Evolutionary conservation across 2,797 vertebrate species (phyloP), one percentile per base, ranked within the genome.

Genomic region (Scomberomorus guttatus): DNA sequence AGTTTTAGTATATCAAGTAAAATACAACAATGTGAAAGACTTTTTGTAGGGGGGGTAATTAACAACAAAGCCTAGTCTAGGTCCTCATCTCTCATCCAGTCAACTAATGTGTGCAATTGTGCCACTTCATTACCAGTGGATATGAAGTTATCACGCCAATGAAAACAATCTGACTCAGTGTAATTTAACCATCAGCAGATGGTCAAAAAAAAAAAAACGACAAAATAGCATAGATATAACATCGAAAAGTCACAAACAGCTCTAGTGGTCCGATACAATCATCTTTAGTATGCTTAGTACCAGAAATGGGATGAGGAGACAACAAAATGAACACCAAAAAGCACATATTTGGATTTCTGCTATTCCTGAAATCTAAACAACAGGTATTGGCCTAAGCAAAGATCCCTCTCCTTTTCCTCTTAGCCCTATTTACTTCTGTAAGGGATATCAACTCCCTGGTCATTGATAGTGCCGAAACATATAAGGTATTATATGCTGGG

Each of bases 201-300:
- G 92, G 87, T 77, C 60, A 17, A 25, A 55, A 61, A 76, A 59
- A 64, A 63, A 10, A 55, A 25, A 60, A 82, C 32, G 42, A 87
- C 74, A 90, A 81, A 91, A 89, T 86, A 91, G 87, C 89, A 90
- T 88, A 91, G 91, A 90, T 89, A 91, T 79, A 89, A 94, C 83
- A 89, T 91, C 89, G 89, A 89, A 89, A 92, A 90, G 90, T 92
- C 89, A 92, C 91, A 83, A 93, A 95, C 92, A 94, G 93, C 91
- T 94, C 90, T 91, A 94, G 93, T 93, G 93, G 93, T 94, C 93
- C 87, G 85, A 93, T 92, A 94, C 93, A 93, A 94, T 94, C 92
- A 91, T 93, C 91, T 93, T 94, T 90, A 94, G 92, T 91, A 92
- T 91, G 89, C 86, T 92, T 89, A 92, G 91, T 92, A 94, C 91